Conservation (phyloP, 2,888 invertebrate genomes). For the Sinohyriopsis cumingii region DNA sequence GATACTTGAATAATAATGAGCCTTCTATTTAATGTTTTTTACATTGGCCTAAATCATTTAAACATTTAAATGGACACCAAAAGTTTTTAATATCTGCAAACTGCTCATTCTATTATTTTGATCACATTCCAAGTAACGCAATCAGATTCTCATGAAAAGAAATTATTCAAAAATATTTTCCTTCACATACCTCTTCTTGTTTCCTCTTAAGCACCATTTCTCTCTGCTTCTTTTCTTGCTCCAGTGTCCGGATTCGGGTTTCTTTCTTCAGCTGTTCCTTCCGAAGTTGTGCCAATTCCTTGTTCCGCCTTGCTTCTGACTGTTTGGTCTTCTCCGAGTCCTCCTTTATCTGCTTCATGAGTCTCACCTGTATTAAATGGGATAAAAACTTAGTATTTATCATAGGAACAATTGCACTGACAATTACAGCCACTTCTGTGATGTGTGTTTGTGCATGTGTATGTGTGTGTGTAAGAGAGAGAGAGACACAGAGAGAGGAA, state of each 20-base stretch:
- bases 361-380: conserved; percentile 69
- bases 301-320: conserved; percentile 83
- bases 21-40: too few relatives aligned
- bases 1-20: too few relatives aligned
- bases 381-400: background rate
- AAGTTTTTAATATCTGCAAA: too few relatives aligned
- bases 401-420: background rate
- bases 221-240: conserved; percentile 88
- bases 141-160: too few relatives aligned
- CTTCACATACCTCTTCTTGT: conserved; percentile 66
- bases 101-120: too few relatives aligned
- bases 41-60: too few relatives aligned
- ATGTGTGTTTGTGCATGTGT: background rate
- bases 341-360: conserved; percentile 94
- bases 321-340: conserved; percentile 84
- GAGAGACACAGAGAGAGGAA: too few relatives aligned
- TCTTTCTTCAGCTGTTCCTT: conserved; percentile 92
- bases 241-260: conserved; percentile 87
- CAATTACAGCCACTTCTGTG: background rate
- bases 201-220: conserved; percentile 85
- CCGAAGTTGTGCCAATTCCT: conserved; percentile 91
- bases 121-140: too few relatives aligned
- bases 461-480: too few relatives aligned
- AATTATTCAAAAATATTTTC: too few relatives aligned
- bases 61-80: too few relatives aligned